phyloP scores from a whole-genome alignment of 2,888 invertebrate genomes.

The Rhagium mordax region DNA sequence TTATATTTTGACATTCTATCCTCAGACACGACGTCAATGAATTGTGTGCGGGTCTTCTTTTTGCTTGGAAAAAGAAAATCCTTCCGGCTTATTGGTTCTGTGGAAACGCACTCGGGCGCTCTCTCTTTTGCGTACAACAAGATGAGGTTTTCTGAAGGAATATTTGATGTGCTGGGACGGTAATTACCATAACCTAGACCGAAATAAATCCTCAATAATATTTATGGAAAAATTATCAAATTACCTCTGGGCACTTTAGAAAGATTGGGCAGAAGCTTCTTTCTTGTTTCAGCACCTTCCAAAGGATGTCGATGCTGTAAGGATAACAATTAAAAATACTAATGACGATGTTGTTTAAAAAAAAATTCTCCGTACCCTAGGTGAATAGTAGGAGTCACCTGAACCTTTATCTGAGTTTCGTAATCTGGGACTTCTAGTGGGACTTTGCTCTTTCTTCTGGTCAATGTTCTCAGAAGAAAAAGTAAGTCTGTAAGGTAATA shows the following conservation, averaged over 20 bases:
- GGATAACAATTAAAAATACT: not conserved
- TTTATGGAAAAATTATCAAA: not conserved
- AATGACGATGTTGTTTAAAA: not conserved
- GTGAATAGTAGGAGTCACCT: slow-evolving; percentile 46
- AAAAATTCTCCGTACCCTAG: slow-evolving; percentile 34
- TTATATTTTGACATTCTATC: slow-evolving; percentile 46
- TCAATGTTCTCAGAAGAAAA: slow-evolving; percentile 45
- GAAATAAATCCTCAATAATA: not conserved
- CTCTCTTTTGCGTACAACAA: slow-evolving; percentile 51
- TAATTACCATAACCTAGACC: slow-evolving; percentile 47
- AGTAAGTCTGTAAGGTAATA: slow-evolving; percentile 44
- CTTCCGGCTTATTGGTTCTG: slow-evolving; percentile 48
- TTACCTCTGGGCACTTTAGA: slow-evolving; percentile 46
- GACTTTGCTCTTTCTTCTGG: slow-evolving; percentile 26
- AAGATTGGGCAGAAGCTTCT: slow-evolving; percentile 45
- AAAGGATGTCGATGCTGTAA: slow-evolving; percentile 47
- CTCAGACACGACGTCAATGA: slow-evolving; percentile 47
- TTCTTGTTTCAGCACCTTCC: slow-evolving; percentile 43
- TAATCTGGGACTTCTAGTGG: slow-evolving; percentile 32
- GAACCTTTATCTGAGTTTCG: slow-evolving; percentile 47
- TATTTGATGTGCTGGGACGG: slow-evolving; percentile 32
- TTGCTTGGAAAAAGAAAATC: slow-evolving; percentile 57
- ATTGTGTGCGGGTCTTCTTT: slow-evolving; percentile 48
- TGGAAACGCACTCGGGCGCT: slow-evolving; percentile 39
- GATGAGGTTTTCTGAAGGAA: slow-evolving; percentile 51